Percentiles rank a stretch among this genome's conserved stretches.
Evolutionary conservation across 2,888 invertebrate species (phyloP).

Genomic region (Abscondita cerata): DNA sequence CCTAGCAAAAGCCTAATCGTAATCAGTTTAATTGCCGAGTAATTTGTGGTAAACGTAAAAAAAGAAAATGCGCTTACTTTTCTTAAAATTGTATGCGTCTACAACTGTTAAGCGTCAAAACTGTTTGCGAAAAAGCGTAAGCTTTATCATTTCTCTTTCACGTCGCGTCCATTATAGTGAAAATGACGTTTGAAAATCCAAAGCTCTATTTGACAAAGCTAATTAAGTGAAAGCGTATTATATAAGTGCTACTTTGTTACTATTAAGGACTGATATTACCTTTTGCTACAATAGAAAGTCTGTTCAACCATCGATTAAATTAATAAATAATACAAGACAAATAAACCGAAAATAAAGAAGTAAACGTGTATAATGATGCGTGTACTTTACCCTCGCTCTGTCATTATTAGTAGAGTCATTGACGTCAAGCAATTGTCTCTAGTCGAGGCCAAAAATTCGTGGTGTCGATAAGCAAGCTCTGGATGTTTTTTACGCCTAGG

Average conservation of each 20-base stretch:
- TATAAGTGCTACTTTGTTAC: slow-evolving; percentile 27
- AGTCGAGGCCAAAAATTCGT: slow-evolving; percentile 76
- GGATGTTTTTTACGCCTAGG: slow-evolving; percentile 90
- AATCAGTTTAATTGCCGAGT: no score
- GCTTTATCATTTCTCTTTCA: slow-evolving; percentile 11
- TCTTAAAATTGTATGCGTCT: slow-evolving; percentile 8
- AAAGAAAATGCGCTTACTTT: no score
- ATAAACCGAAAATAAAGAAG: slow-evolving; percentile 27
- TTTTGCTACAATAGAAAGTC: slow-evolving; percentile 28
- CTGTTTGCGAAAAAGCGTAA: slow-evolving; percentile 22
- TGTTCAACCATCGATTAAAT: slow-evolving; percentile 27
- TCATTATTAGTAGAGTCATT: slow-evolving; percentile 65
- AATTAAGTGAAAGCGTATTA: slow-evolving; percentile 26
- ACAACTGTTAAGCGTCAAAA: slow-evolving; percentile 17
- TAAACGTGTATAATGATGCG: slow-evolving; percentile 21
- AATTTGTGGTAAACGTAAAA: no score
- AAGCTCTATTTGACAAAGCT: slow-evolving; percentile 20
- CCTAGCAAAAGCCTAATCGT: no score
- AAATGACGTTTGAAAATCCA: not conserved
- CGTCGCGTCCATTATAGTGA: not conserved
- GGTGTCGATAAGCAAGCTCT: slow-evolving; percentile 85
- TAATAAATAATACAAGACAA: slow-evolving; percentile 26
- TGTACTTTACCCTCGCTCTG: slow-evolving; percentile 68
- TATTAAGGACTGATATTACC: slow-evolving; percentile 24
- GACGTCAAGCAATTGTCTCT: slow-evolving; percentile 66